Evolutionary conservation across 2,113 vertebrate species (phyloP), one percentile per base, ranked within the genome.

Genomic region (Plecturocebus donacophilus): DNA sequence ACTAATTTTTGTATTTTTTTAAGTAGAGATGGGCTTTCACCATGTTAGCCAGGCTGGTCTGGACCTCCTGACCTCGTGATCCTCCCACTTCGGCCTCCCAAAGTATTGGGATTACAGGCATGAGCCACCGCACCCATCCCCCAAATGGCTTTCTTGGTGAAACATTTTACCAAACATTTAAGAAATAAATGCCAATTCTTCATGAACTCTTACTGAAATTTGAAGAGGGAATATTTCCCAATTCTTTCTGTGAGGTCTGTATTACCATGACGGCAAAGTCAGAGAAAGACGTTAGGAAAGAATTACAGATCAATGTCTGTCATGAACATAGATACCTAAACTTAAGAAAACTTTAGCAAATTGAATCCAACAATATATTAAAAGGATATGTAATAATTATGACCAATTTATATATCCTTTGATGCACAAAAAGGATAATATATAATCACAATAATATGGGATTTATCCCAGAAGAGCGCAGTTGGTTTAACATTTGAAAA

Each of bases 101-200:
- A 68, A 68, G 32, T 17, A 4, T 35, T 68, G 66, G 32, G 16
- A 68, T 68, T 68, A 68, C 32, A 68, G 66, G 66, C 3, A 6
- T 68, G 66, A 68, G 66, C 66, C 32, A n/a, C 66, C 0, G 16
- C 3, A 32, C 32, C 66, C 4, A 6, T 16, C 3, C 27, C 61
- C 27, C 12, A 32, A 30, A 14, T 64, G 61, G 11, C 27, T 64
- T 64, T 64, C 61, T 23, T 84, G 20, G 52, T 82, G 84, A 88
- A 76, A 64, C 61, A 32, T 64, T 76, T 88, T 68, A 66, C 19
- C n/a, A 88, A 76, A 76, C 8, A 13, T 38, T 75, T 66, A 76
- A 95, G 77, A 56, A 75, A 83, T n/a, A 73, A 84, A 82, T 92
- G 61, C 19, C 40, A 68, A 17, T 89, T 89, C 70, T 96, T 12